phyloP scores from a whole-genome alignment of 2,113 vertebrate genomes.

The Crotophaga sulcirostris region DNA sequence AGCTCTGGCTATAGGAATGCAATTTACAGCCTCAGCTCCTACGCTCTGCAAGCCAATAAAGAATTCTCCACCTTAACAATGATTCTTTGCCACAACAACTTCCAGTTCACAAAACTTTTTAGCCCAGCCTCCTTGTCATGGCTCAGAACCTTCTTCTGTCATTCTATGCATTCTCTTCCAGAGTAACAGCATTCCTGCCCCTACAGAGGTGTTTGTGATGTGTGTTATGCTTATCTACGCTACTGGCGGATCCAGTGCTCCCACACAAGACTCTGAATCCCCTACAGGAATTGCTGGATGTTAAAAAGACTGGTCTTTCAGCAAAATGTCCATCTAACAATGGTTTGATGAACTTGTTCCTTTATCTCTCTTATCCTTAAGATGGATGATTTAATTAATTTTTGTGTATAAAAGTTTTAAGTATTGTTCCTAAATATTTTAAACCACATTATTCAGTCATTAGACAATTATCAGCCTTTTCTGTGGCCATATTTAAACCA shows the following conservation, averaged over 20 bases:
- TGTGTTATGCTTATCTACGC: not conserved
- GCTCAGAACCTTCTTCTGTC: not conserved
- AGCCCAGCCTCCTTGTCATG: too few relatives aligned
- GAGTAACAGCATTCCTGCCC: not conserved
- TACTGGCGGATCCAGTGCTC: not conserved
- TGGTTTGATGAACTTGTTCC: not conserved
- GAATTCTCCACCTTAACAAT: not conserved
- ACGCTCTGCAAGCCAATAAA: not conserved
- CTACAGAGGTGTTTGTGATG: not conserved
- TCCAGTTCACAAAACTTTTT: not conserved
- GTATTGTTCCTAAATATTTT: not conserved
- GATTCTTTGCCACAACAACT: not conserved
- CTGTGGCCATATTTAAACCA: not conserved
- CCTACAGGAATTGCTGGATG: not conserved
- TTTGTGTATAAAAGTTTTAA: not conserved
- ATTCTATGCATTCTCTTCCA: not conserved
- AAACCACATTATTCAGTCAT: not conserved
- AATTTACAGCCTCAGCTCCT: not conserved
- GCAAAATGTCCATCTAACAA: not conserved
- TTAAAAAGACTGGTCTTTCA: not conserved
- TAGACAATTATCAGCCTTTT: not conserved
- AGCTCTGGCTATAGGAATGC: not conserved
- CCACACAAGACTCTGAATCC: not conserved
- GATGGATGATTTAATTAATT: not conserved
- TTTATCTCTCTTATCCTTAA: not conserved